Conservation (phyloP, 2,797 vertebrate genomes). For the Diplodus sargus region DNA sequence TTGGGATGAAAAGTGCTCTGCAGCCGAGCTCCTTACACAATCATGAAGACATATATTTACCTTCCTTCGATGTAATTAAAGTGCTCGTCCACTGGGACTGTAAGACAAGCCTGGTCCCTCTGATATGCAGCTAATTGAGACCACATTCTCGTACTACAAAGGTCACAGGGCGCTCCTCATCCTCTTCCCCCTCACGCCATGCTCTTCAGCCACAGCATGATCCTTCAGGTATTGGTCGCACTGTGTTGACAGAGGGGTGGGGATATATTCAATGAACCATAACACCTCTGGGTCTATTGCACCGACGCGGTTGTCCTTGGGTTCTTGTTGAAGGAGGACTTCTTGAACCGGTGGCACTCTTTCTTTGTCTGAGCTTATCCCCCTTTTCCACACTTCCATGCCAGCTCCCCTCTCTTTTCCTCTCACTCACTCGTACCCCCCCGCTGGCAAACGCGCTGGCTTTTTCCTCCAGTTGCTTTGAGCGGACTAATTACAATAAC, state of each 20-base stretch:
- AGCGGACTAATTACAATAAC: conserved; percentile 81
- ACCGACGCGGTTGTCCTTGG: conserved; percentile 61
- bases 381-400: conserved; percentile 24
- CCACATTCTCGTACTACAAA: conserved; percentile 48
- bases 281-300: conserved; percentile 56
- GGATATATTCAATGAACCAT: conserved; percentile 53
- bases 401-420: conserved; percentile 25
- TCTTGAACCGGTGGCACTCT: conserved; percentile 60
- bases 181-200: neutral
- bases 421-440: conserved; percentile 51
- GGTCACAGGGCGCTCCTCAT: conserved; percentile 60
- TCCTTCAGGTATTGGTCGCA: conserved; percentile 39
- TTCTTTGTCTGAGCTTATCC: conserved; percentile 47
- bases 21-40: conserved; percentile 38
- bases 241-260: conserved; percentile 56
- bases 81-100: conserved; percentile 50
- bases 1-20: conserved; percentile 32
- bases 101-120: conserved; percentile 41
- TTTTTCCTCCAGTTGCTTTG: conserved; percentile 64
- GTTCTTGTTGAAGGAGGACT: conserved; percentile 50
- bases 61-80: conserved; percentile 75
- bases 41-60: conserved; percentile 52
- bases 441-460: conserved; percentile 42
- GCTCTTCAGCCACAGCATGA: conserved; percentile 38
- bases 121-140: conserved; percentile 74